Percentiles rank a stretch among this genome's conserved stretches.
Evolutionary conservation across 2,888 invertebrate genomes (phyloP).

Genomic region (Azorinus chamasolen): DNA sequence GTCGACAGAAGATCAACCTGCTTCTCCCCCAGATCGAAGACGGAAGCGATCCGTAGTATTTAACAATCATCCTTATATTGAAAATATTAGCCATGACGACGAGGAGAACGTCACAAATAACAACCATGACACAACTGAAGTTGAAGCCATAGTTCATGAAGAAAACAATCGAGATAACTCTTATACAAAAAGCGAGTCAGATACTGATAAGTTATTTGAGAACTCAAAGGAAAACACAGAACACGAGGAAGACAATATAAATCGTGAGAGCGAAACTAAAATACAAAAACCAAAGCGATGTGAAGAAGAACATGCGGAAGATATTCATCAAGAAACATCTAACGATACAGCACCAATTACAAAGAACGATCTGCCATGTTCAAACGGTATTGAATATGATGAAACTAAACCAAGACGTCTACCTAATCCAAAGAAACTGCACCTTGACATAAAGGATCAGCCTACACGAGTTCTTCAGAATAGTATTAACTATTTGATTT

Average conservation of each 20-base stretch:
- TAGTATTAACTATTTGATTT: constrained; percentile 44
- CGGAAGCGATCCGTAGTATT: constrained; percentile 2
- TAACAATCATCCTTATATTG: not conserved
- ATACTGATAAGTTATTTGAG: no score
- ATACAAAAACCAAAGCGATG: no score
- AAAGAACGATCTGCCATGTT: not conserved
- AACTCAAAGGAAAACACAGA: no score
- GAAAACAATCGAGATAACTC: not conserved
- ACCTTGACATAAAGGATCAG: constrained; percentile 7
- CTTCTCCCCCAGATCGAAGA: not conserved
- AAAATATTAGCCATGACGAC: not conserved
- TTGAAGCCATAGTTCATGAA: not conserved
- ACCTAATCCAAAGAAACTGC: constrained; percentile 38
- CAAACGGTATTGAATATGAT: constrained; percentile 54
- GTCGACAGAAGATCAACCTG: not conserved
- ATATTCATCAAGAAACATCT: no score
- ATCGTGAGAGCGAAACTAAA: no score
- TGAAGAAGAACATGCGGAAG: no score
- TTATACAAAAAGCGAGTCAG: no score
- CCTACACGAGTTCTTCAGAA: constrained; percentile 25
- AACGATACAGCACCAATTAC: not conserved
- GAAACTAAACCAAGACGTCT: constrained; percentile 67
- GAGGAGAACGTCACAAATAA: not conserved
- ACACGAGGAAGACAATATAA: no score
- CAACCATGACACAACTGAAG: not conserved